phyloP scores from a whole-genome alignment of 2,113 vertebrate species.

The Osmerus mordax region DNA sequence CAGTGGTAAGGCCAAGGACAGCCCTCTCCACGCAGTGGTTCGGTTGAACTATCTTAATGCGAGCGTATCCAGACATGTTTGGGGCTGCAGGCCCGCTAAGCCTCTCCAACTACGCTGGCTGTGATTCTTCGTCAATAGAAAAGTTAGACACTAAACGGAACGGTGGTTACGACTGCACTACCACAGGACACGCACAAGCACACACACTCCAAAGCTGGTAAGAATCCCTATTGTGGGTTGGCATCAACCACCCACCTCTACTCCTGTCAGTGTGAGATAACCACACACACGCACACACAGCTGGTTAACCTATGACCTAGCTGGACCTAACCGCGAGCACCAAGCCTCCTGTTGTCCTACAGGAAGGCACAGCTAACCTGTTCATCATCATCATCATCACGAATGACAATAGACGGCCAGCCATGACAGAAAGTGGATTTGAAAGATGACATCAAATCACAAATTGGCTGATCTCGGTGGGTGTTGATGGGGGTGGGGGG shows the following conservation, averaged over 20 bases:
- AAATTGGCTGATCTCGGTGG: too few species aligned
- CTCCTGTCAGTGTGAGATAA: constrained; percentile 25
- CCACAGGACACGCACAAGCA: constrained; percentile 8
- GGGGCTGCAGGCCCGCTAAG: constrained; percentile 44
- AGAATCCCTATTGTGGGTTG: background rate
- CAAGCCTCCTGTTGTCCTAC: too few species aligned
- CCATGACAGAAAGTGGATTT: too few species aligned
- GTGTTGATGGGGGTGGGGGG: background rate
- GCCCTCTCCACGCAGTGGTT: constrained; percentile 34
- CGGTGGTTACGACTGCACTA: background rate
- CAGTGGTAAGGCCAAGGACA: constrained; percentile 26
- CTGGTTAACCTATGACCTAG: background rate
- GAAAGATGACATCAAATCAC: too few species aligned
- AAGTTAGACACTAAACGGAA: constrained; percentile 28
- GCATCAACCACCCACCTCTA: background rate
- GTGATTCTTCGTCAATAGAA: constrained; percentile 27
- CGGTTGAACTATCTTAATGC: constrained; percentile 52
- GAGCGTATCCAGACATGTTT: constrained; percentile 57
- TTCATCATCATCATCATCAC: too few species aligned
- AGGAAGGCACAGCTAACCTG: too few species aligned
- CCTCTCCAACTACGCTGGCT: constrained; percentile 46
- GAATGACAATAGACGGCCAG: too few species aligned
- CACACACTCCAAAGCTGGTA: background rate
- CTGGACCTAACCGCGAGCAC: background rate
- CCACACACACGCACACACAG: background rate